Conservation (phyloP, 2,888 invertebrate genomes). For the Drosophila cracens region DNA sequence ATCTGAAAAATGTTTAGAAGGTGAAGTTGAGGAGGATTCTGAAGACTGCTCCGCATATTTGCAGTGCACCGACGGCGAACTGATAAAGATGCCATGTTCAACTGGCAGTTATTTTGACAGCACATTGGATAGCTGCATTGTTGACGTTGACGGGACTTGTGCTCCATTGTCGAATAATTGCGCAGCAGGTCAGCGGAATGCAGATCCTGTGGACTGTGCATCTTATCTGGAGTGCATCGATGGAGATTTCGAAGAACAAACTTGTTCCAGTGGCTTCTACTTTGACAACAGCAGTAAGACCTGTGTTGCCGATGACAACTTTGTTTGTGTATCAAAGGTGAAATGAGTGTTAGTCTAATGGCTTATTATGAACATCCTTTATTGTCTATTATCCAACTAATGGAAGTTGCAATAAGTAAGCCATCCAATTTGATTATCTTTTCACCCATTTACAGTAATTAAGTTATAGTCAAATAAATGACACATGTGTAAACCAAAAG, state of each 20-base stretch:
- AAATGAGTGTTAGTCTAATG: neutral
- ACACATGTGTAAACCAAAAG: neutral
- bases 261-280: slow-evolving; percentile 21
- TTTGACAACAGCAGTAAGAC: slow-evolving; percentile 9
- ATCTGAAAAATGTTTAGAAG: no score
- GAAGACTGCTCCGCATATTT: no score
- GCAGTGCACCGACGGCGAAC: slow-evolving; percentile 20
- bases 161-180: slow-evolving; percentile 15
- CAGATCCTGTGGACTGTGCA: slow-evolving; percentile 18
- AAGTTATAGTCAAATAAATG: neutral
- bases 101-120: slow-evolving; percentile 38
- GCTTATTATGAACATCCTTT: neutral
- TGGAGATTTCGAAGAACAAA: slow-evolving; percentile 26
- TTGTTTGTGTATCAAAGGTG: neutral
- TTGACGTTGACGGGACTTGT: slow-evolving; percentile 28
- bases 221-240: slow-evolving; percentile 38
- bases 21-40: no score
- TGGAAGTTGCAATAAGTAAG: slow-evolving; percentile 5
- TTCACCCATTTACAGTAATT: slow-evolving; percentile 7
- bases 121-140: slow-evolving; percentile 16
- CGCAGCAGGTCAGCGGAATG: slow-evolving; percentile 30
- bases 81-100: slow-evolving; percentile 17
- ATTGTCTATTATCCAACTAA: slow-evolving; percentile 1
- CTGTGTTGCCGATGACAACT: slow-evolving; percentile 19
- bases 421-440: slow-evolving; percentile 3